These are phyloP conservation scores for Bimastos eiseni DNA, from an alignment of 2,888 invertebrate genomes.

Conservation along the genomic window DNA sequence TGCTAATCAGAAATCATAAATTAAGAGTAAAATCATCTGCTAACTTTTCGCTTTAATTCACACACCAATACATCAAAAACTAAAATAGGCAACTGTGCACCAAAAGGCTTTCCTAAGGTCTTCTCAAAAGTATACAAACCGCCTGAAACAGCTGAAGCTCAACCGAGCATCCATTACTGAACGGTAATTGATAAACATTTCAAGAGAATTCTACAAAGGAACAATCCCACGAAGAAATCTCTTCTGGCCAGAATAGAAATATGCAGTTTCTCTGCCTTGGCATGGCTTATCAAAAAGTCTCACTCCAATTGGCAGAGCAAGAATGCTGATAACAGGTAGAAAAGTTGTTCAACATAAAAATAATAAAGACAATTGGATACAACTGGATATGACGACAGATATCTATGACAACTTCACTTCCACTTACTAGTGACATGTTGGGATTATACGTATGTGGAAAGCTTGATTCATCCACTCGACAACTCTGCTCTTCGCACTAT, in stretches of 20 bases:
- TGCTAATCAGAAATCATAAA: constrained; percentile 16
- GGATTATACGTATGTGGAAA: constrained; percentile 63
- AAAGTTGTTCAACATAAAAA: background rate
- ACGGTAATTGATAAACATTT: background rate
- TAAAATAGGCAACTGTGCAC: background rate
- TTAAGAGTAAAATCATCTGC: background rate
- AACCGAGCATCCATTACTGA: background rate
- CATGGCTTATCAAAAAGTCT: background rate
- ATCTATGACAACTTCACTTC: background rate
- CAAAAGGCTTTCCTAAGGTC: background rate
- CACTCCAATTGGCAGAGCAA: background rate
- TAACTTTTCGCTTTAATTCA: background rate
- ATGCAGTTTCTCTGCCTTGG: no score
- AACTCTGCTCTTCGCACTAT: constrained; percentile 58
- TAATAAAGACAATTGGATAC: background rate
- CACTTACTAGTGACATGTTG: constrained; percentile 57
- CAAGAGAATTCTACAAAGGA: background rate
- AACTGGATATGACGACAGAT: background rate
- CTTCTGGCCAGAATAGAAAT: background rate
- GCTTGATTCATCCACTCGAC: constrained; percentile 57
- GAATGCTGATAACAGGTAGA: background rate
- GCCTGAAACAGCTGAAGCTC: background rate
- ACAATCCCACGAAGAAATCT: no score
- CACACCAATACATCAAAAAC: background rate
- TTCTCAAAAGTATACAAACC: background rate